A percentile compares a stretch with the other conserved stretches of the same genome.
phyloP scores from a whole-genome alignment of 2,797 vertebrate species.

The Lepus oiostolus region DNA sequence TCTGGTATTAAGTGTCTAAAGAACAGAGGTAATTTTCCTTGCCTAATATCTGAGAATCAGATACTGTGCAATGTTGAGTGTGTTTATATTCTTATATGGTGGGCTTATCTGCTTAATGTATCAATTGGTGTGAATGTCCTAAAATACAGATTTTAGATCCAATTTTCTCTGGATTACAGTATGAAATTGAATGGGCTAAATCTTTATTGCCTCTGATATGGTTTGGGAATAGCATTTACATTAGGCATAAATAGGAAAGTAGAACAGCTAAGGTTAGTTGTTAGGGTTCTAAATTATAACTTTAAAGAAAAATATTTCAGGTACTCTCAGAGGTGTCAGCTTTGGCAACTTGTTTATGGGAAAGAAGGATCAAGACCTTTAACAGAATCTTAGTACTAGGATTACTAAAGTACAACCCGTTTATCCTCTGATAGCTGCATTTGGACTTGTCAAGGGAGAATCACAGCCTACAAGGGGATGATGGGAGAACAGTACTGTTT shows the following conservation, averaged over 20 bases:
- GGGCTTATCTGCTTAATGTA: conserved; percentile 47
- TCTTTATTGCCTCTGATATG: conserved; percentile 59
- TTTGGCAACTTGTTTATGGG: background rate
- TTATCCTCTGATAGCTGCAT: background rate
- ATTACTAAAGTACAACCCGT: background rate
- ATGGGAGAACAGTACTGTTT: background rate
- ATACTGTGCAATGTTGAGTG: background rate
- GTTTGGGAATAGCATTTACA: conserved; percentile 71
- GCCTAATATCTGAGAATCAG: background rate
- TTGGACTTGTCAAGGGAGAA: conserved; percentile 27
- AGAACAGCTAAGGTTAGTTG: background rate
- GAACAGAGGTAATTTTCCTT: conserved; percentile 17
- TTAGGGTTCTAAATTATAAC: conserved; percentile 51
- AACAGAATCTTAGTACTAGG: background rate
- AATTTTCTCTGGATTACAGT: conserved; percentile 69
- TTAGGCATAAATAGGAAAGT: conserved; percentile 13
- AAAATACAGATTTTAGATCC: conserved; percentile 53
- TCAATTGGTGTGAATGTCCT: conserved; percentile 53
- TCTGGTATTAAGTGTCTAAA: conserved; percentile 28
- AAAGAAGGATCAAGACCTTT: conserved; percentile 23
- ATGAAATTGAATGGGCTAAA: conserved; percentile 69
- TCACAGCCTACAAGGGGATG: background rate
- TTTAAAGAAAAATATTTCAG: conserved; percentile 44
- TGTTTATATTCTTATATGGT: conserved; percentile 37
- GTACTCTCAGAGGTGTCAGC: background rate